phyloP scores from a whole-genome alignment of 2,797 vertebrate species.

The Pangasius mekongensis region DNA sequence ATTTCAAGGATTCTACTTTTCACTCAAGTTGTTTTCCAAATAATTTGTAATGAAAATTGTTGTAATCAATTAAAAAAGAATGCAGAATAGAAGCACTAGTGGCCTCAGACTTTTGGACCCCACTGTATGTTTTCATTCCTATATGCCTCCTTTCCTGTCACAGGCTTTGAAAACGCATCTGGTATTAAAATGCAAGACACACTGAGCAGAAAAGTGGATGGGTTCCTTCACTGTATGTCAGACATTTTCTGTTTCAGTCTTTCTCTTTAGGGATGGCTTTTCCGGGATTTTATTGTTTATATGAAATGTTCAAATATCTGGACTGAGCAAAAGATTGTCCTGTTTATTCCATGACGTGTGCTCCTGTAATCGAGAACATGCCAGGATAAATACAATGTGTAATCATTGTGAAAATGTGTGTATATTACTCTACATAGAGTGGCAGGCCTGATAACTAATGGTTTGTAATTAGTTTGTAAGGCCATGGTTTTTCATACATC shows the following conservation, averaged over 20 bases:
- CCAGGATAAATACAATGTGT: not conserved
- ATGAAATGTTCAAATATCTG: constrained; percentile 1
- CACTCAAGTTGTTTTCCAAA: not conserved
- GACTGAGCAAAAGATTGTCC: not conserved
- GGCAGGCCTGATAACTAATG: not conserved
- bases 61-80: not conserved
- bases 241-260: not conserved
- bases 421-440: not conserved
- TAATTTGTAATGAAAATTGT: not conserved
- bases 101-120: not conserved
- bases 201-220: not conserved
- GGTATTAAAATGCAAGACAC: not conserved
- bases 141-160: not conserved
- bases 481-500: not conserved
- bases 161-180: not conserved
- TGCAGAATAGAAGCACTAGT: not conserved
- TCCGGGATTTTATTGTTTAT: not conserved
- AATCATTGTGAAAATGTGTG: not conserved
- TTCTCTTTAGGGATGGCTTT: not conserved
- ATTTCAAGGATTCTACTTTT: not conserved
- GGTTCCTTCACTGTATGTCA: not conserved
- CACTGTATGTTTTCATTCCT: not conserved
- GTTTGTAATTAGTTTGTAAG: not conserved
- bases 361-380: not conserved
- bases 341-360: not conserved